These are phyloP conservation scores for Incurvaria masculella DNA, from an alignment of 2,888 invertebrate genomes.

Conservation along the genomic window DNA sequence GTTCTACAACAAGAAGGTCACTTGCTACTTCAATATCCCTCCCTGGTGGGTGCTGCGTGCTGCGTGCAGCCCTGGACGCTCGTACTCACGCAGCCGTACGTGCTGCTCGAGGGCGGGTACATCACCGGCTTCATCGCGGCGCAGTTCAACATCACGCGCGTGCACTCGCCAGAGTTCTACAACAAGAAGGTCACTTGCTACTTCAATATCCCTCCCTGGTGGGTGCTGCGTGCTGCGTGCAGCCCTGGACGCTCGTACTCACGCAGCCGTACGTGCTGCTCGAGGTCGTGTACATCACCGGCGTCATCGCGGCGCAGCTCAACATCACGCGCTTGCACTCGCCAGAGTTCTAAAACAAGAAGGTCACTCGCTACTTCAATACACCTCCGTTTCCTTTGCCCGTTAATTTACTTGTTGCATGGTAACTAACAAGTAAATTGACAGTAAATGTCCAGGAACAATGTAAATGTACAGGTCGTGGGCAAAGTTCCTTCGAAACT, in stretches of 20 bases:
- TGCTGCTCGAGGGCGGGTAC: slow-evolving; percentile 75
- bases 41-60: slow-evolving; percentile 73
- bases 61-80: slow-evolving; percentile 77
- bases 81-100: slow-evolving; percentile 86
- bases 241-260: slow-evolving; percentile 79
- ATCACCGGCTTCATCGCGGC: slow-evolving; percentile 88
- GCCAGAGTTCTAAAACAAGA: slow-evolving; percentile 75
- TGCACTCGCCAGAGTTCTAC: slow-evolving; percentile 74
- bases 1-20: slow-evolving; percentile 74
- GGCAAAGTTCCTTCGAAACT: too few relatives aligned
- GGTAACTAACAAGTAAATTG: too few relatives aligned
- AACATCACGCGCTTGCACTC: slow-evolving; percentile 68
- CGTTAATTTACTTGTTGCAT: too few relatives aligned
- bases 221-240: slow-evolving; percentile 76
- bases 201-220: too few relatives aligned
- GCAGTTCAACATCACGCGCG: slow-evolving; percentile 63
- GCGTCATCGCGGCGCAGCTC: slow-evolving; percentile 76
- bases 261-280: slow-evolving; percentile 85
- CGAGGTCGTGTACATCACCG: slow-evolving; percentile 91
- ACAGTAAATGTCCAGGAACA: too few relatives aligned
- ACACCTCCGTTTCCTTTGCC: too few relatives aligned
- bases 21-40: too few relatives aligned
- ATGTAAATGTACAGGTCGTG: too few relatives aligned
- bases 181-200: slow-evolving; percentile 72
- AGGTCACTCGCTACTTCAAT: too few relatives aligned